These are phyloP conservation scores for Zele albiditarsus DNA, from an alignment of 2,888 invertebrate genomes.

Conservation along the genomic window DNA sequence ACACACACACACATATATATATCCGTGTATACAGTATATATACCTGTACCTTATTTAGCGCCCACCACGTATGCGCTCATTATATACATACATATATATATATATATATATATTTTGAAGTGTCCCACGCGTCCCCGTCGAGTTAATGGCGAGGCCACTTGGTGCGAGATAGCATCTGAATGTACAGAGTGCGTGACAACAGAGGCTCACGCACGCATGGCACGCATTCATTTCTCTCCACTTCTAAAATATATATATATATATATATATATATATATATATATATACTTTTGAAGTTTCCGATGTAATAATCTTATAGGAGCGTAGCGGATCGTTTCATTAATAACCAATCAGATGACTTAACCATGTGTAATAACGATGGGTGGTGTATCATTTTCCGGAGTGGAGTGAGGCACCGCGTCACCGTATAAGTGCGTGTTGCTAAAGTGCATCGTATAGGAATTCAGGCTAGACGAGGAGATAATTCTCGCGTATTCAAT, in stretches of 20 bases:
- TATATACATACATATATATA: not conserved
- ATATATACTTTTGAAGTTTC: too few species aligned
- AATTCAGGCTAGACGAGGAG: too few species aligned
- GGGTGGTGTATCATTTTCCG: too few species aligned
- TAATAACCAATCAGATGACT: too few species aligned
- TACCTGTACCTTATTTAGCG: not conserved
- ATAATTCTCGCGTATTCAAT: too few species aligned
- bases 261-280: too few species aligned
- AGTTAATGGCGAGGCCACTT: slow-evolving; percentile 63
- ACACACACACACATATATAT: not conserved
- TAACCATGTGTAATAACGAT: too few species aligned
- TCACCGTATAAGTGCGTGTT: too few species aligned
- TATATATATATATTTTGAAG: slow-evolving; percentile 6
- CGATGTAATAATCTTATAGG: not conserved
- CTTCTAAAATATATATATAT: too few species aligned
- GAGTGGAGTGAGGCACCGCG: too few species aligned
- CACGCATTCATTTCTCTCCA: slow-evolving; percentile 44
- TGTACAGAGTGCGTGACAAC: slow-evolving; percentile 62
- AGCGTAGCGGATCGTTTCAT: too few species aligned
- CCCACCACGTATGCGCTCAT: slow-evolving; percentile 3
- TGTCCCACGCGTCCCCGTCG: slow-evolving; percentile 20
- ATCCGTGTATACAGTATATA: not conserved
- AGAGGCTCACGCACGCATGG: slow-evolving; percentile 55
- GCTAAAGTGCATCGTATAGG: too few species aligned
- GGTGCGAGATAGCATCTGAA: slow-evolving; percentile 60